Evolutionary conservation across 2,888 invertebrate genomes (phyloP), one percentile per base, ranked within the genome.

Genomic region (Acanthosepion pharaonis): DNA sequence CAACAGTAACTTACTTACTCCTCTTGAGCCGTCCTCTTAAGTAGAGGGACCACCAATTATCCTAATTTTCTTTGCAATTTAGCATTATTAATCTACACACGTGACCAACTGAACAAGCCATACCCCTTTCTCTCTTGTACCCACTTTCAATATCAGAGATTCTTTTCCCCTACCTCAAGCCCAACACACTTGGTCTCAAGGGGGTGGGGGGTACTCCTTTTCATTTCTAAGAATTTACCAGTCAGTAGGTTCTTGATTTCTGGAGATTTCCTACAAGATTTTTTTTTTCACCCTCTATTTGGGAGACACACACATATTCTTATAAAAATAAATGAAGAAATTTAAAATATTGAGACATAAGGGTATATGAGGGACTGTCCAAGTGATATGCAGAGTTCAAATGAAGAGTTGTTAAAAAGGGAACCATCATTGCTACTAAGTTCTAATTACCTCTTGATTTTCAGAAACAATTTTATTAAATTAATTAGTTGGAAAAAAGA

Each of bases 1-100:
- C 78, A 11, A 78, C 78, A n/a, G n/a, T 78, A 78, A n/a, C 78
- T 78, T 78, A 78, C 78, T 78, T 78, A n/a, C n/a, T n/a, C 78
- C 78, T 78, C 78, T 78, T 78, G 78, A 78, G 78, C 78, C 78
- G 11, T n/a, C 78, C 78, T 78, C 78, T 78, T 78, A 78, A 78
- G 78, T 9, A 78, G 78, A 78, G 78, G 15, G 78, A 78, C 78
- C n/a, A n/a, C 78, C 78, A 78, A 78, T 78, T 78, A 78, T 78
- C 78, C 78, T 78, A 78, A 78, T 78, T 78, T 78, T 78, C 78
- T 33, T 78, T 78, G 78, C 78, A 78, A 78, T 78, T 78, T 78
- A 78, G 78, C 78, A 78, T 78, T 78, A 78, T 78, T 78, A 78
- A 78, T n/a, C 78, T 78, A 78, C n/a, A 78, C 78, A 78, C 78